Conservation (phyloP, 2,113 vertebrate species). For the Pachycephala philippinensis region DNA sequence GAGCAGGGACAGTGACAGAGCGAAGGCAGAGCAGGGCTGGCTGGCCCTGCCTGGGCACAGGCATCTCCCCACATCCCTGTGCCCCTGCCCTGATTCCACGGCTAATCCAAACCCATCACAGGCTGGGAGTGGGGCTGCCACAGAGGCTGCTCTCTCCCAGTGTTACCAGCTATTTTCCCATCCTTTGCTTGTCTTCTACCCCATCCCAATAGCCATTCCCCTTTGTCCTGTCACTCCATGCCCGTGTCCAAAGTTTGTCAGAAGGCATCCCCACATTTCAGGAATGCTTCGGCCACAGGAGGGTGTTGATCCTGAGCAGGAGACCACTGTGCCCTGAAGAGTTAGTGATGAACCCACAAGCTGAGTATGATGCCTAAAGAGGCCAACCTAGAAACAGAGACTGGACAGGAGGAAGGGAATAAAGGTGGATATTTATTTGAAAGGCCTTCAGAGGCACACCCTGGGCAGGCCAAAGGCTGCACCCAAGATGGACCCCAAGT, state of each 20-base stretch:
- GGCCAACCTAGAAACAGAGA: too few relatives aligned
- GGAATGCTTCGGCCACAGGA: neutral
- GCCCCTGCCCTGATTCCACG: neutral
- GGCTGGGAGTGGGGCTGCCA: neutral
- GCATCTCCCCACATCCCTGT: neutral
- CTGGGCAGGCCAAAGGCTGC: too few relatives aligned
- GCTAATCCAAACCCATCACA: neutral
- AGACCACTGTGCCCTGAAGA: neutral
- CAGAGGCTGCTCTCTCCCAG: neutral
- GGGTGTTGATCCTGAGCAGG: neutral
- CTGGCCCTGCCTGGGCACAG: neutral
- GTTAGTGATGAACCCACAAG: accelerated
- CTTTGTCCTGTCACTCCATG: neutral
- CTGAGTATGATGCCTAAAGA: too few relatives aligned
- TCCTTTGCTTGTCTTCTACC: neutral
- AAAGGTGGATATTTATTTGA: too few relatives aligned
- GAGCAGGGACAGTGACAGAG: neutral
- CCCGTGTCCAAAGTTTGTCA: neutral
- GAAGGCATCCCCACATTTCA: neutral
- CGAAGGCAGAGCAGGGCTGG: neutral
- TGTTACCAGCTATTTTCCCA: neutral
- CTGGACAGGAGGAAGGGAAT: too few relatives aligned
- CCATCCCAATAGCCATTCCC: neutral
- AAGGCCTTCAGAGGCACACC: too few relatives aligned
- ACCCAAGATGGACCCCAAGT: too few relatives aligned